These are phyloP conservation scores for Euphydryas editha DNA, from an alignment of 2,888 invertebrate genomes.

Conservation along the genomic window DNA sequence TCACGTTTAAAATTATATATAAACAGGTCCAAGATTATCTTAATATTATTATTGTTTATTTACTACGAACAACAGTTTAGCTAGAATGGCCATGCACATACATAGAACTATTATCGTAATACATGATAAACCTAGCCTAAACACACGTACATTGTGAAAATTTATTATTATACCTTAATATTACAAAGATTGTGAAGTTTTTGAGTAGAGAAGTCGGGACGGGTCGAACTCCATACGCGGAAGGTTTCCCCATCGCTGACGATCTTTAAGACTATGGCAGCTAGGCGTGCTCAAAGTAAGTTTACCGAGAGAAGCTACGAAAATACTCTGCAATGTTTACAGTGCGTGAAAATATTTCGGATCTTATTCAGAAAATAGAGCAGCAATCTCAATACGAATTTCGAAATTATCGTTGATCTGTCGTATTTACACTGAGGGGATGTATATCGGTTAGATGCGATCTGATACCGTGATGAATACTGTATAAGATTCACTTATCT, in stretches of 20 bases:
- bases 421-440: constrained; percentile 70
- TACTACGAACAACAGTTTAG: constrained; percentile 79
- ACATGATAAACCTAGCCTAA: constrained; percentile 73
- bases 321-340: constrained; percentile 73
- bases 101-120: constrained; percentile 67
- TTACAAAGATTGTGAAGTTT: constrained; percentile 61
- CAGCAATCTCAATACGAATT: constrained; percentile 74
- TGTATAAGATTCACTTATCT: too few relatives aligned
- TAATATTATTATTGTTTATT: constrained; percentile 78
- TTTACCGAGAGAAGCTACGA: constrained; percentile 71
- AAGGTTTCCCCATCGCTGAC: constrained; percentile 57
- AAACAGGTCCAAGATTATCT: constrained; percentile 58
- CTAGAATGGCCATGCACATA: constrained; percentile 79
- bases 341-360: constrained; percentile 74
- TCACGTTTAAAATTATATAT: constrained; percentile 59
- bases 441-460: constrained; percentile 72
- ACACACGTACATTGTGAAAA: constrained; percentile 76
- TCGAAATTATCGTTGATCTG: constrained; percentile 72
- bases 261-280: constrained; percentile 50
- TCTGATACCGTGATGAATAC: constrained; percentile 52
- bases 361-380: constrained; percentile 76
- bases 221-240: constrained; percentile 53
- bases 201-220: constrained; percentile 55
- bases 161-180: constrained; percentile 62
- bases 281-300: constrained; percentile 71